Conservation (phyloP, 2,797 vertebrate species). For the Jordanella pulchra region DNA sequence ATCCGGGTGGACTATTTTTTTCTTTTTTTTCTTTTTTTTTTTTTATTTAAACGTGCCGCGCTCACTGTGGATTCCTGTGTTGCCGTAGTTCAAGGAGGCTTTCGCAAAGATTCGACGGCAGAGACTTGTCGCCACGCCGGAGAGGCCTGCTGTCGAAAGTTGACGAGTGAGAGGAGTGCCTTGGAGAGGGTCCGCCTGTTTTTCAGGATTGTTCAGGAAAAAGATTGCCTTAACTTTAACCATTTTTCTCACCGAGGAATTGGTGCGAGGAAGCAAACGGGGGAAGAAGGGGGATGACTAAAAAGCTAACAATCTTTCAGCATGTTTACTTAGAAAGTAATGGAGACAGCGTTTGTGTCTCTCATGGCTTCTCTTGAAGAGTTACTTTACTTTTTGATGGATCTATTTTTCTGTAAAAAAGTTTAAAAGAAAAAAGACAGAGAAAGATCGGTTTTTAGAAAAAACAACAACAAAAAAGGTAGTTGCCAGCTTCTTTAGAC, state of each 20-base stretch:
- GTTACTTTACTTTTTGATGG: constrained; percentile 77
- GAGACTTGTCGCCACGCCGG: constrained; percentile 51
- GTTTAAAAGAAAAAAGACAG: constrained; percentile 15
- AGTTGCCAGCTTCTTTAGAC: constrained; percentile 71
- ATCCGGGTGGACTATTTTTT: constrained; percentile 38
- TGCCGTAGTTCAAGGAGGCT: constrained; percentile 49
- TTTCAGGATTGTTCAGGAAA: constrained; percentile 78
- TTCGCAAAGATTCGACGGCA: constrained; percentile 44
- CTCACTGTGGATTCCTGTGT: constrained; percentile 72
- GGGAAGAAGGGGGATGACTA: constrained; percentile 19
- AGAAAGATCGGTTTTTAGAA: constrained; percentile 55
- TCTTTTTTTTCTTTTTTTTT: no score
- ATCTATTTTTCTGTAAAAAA: constrained; percentile 80
- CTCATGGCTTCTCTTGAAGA: constrained; percentile 69
- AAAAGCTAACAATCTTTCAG: constrained; percentile 74
- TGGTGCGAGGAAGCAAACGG: constrained; percentile 13
- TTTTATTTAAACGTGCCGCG: constrained; percentile 43
- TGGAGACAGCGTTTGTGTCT: constrained; percentile 59
- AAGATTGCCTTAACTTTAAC: constrained; percentile 79
- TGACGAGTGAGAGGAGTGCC: constrained; percentile 75
- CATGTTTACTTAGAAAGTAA: constrained; percentile 80
- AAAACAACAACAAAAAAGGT: no score
- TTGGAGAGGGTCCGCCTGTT: constrained; percentile 74
- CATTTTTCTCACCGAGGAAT: constrained; percentile 35
- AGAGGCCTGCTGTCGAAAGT: constrained; percentile 52